A percentile compares a stretch with the other conserved stretches of the same genome.
These are phyloP conservation scores for Brenthis ino DNA, from an alignment of 2,888 invertebrate species.

Conservation along the genomic window DNA sequence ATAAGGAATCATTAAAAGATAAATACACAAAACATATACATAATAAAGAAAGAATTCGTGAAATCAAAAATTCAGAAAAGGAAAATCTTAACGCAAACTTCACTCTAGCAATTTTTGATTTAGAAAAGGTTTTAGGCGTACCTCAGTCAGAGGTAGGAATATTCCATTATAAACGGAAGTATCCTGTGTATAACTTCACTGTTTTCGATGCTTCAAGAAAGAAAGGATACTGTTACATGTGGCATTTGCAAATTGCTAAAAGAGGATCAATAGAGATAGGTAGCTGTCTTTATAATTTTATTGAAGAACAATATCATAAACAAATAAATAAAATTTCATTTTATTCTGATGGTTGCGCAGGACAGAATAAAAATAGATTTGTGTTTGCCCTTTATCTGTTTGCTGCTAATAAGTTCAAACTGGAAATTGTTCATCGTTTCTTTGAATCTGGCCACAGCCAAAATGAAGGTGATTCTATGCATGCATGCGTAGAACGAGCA, in stretches of 20 bases:
- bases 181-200: conserved; percentile 43
- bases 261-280: conserved; percentile 39
- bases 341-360: conserved; percentile 29
- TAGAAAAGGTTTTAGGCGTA: conserved; percentile 43
- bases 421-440: conserved; percentile 32
- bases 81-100: conserved; percentile 24
- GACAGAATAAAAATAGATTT: conserved; percentile 32
- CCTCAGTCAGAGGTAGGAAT: conserved; percentile 44
- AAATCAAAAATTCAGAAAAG: conserved; percentile 43
- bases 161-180: conserved; percentile 44
- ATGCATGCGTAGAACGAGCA: conserved; percentile 28
- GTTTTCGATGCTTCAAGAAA: conserved; percentile 36
- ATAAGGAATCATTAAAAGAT: neutral
- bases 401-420: conserved; percentile 18
- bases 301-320: conserved; percentile 23
- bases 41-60: conserved; percentile 40
- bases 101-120: conserved; percentile 41
- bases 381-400: conserved; percentile 30
- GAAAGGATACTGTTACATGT: conserved; percentile 40
- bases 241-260: conserved; percentile 41
- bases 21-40: conserved; percentile 37
- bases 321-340: conserved; percentile 23
- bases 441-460: conserved; percentile 35
- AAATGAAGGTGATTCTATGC: conserved; percentile 36
- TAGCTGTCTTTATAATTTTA: conserved; percentile 36